These are phyloP conservation scores for Antheraea yamamai DNA, from an alignment of 2,888 invertebrate species.

Conservation along the genomic window DNA sequence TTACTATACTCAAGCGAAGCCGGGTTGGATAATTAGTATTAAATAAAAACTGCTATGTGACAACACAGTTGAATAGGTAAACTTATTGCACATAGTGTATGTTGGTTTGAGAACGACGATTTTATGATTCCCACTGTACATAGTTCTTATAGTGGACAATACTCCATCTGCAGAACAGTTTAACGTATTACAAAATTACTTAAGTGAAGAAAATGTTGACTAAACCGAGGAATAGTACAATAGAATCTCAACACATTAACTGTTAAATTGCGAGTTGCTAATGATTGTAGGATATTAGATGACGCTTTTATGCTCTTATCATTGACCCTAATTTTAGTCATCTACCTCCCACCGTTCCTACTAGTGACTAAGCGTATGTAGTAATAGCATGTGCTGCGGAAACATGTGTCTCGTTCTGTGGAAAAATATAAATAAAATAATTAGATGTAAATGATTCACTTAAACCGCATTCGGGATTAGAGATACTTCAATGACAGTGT, in stretches of 20 bases:
- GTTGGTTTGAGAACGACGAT: too few relatives aligned
- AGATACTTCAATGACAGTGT: background rate
- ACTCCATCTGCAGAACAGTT: background rate
- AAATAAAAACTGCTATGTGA: too few relatives aligned
- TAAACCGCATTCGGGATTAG: conserved; percentile 1
- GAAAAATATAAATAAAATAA: conserved; percentile 15
- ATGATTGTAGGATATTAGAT: conserved; percentile 43
- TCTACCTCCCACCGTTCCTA: conserved; percentile 42
- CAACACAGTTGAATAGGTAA: too few relatives aligned
- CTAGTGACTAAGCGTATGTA: conserved; percentile 24
- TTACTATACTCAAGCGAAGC: too few relatives aligned
- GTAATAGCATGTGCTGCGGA: conserved; percentile 4
- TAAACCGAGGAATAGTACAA: background rate
- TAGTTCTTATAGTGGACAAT: background rate
- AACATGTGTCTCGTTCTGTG: conserved; percentile 17
- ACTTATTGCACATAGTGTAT: too few relatives aligned
- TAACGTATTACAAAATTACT: background rate
- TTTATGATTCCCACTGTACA: background rate
- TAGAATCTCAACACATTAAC: conserved; percentile 12
- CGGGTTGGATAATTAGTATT: too few relatives aligned
- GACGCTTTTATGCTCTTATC: conserved; percentile 63
- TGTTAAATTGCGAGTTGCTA: conserved; percentile 20
- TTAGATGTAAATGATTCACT: conserved; percentile 3
- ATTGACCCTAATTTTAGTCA: conserved; percentile 74
- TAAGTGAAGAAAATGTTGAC: background rate